Evolutionary conservation across 2,888 invertebrate species (phyloP), one percentile per base, ranked within the genome.

Genomic region (Stenodera caucasica): DNA sequence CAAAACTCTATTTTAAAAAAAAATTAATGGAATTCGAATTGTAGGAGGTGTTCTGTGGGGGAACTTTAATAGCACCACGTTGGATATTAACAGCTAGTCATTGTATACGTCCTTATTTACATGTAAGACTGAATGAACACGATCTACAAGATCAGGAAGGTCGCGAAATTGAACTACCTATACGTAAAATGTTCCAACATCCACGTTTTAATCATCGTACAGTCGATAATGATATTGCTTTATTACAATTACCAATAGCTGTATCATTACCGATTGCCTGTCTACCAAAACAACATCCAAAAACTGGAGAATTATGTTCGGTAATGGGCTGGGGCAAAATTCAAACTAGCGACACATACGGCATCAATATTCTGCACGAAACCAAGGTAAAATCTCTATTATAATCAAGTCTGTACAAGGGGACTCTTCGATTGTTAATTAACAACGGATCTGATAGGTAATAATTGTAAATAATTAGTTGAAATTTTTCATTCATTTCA

Each of bases 311-410:
- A 82, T 80, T 87, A 79, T 96, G 96, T 76, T 89, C 90, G 1
- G 94, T 96, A 64, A 87, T 96, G 61, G 97, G 97, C 0, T 97
- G 96, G 96, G 96, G 96, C 15, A 95, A 96, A 81, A 84, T 89
- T 57, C 84, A 87, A 49, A 85, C 89, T 54, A 87, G 87, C 0
- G 91, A 94, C 73, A 84, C 88, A 7, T 89, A 88, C 70, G 96
- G 96, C 12, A 91, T 94, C 0, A 88, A 90, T 70, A 84, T 91
- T 11, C 83, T 97, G 21, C 93, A 94, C 70, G 94, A 97, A 81
- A 95, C 95, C 15, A 88, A 90, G 81, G 91, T 90, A 79, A 63
- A n/a, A n/a, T n/a, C n/a, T n/a, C n/a, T n/a, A n/a, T n/a, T n/a
- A n/a, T n/a, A n/a, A n/a, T n/a, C n/a, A n/a, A n/a, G n/a, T n/a